Base-by-base conservation (phyloP, 2,888 invertebrate species). In the Cerastis leucographa region DNA sequence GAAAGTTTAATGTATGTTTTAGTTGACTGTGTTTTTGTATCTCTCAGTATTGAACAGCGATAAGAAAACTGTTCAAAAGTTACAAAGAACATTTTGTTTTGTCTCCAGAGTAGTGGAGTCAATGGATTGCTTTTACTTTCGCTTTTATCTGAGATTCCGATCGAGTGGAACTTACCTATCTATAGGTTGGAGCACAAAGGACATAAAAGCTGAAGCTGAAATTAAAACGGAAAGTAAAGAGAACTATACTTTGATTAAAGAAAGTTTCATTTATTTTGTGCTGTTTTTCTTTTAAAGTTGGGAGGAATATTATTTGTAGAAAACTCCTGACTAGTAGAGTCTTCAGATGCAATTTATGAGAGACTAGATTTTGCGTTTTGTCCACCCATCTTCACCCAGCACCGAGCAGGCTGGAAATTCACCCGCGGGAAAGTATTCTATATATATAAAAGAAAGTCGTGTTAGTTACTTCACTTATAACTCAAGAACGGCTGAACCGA, bases 161-260 rank as follows among this genome's bases (percentile, higher is more conserved):
- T 74, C 56, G 0, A 72, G 17, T 46, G 17, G 25, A 70, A 78
- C 64, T 80, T 71, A 81, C 54, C 69, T 71, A 56, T 42, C 19
- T 66, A 19, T 51, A 49, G 44, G 64, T 69, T 59, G 35, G 49
- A 61, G 14, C 22, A 71, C 71, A 69, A 74, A 74, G 6, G 17
- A 62, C 12, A 46, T 70, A 44, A 44, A 80, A 74, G 54, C 46
- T 29, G 22, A 25, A 40, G 49, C 42, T 65, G n/a, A 69, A 71
- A 84, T 80, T 69, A 80, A 75, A 84, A 82, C 61, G 59, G 14
- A 62, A 84, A 56, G 35, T 69, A 7, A 79, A 68, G 25, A 68
- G 59, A 78, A 54, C 42, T 78, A 62, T 78, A 51, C 69, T 70
- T 29, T 77, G 71, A 77, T 77, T 71, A 62, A 25, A 70, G 70